Evolutionary conservation across 37 sponge, comb jelly and placozoan genomes (phyloP).

Genomic region (Axinella damicornis): DNA sequence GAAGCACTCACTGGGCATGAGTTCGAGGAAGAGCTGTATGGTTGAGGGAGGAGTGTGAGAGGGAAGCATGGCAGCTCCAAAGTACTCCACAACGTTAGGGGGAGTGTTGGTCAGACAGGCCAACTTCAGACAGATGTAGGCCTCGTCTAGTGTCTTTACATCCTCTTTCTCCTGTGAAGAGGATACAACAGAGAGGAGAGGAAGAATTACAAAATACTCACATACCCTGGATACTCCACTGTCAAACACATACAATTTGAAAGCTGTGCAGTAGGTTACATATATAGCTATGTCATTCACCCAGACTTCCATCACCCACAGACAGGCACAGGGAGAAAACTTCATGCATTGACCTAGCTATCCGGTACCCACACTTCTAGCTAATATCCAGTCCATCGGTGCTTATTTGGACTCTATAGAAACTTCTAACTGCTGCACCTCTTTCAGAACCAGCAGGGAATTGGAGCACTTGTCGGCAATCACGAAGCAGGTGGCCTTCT

Average conservation of each 20-base stretch:
- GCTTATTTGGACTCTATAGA: background rate
- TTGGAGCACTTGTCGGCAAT: slow-evolving; percentile 34
- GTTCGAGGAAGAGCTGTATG: slow-evolving; percentile 68
- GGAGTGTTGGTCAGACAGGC: slow-evolving; percentile 17
- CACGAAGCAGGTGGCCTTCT: slow-evolving; percentile 47
- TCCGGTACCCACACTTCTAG: too few species aligned
- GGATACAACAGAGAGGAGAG: background rate
- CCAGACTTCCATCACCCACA: too few species aligned
- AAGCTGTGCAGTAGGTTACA: too few species aligned
- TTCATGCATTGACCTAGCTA: too few species aligned
- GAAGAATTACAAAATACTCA: background rate
- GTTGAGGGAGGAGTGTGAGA: background rate
- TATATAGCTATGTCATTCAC: too few species aligned
- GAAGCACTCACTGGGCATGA: slow-evolving; percentile 60
- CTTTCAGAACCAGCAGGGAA: slow-evolving; percentile 53
- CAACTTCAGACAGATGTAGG: slow-evolving; percentile 54
- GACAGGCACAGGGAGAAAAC: too few species aligned
- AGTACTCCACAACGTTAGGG: slow-evolving; percentile 64
- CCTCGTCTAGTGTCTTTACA: slow-evolving; percentile 51
- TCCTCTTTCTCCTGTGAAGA: too few species aligned
- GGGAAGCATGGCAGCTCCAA: slow-evolving; percentile 60
- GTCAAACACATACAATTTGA: too few species aligned
- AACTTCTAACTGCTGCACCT: slow-evolving; percentile 46
- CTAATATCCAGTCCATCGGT: too few species aligned
- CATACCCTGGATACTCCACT: too few species aligned